Conservation (phyloP, 2,888 invertebrate species). For the Oscheius sp. region DNA sequence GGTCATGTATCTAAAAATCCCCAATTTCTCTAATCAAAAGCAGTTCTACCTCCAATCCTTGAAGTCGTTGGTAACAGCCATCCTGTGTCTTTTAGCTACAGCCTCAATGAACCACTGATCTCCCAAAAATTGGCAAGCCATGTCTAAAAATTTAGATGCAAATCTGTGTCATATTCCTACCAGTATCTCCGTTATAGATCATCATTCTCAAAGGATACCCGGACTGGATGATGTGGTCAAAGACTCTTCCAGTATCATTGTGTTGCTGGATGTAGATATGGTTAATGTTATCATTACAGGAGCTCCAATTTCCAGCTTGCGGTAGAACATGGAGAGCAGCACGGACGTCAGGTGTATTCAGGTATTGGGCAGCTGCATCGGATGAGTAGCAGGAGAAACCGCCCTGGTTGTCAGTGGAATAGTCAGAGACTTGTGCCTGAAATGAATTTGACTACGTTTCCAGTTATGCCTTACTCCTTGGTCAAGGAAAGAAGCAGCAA, state of each 20-base stretch:
- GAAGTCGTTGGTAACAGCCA: conserved; percentile 36
- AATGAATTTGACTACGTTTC: too few species aligned
- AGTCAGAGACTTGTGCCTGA: conserved; percentile 3
- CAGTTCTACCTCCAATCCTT: conserved; percentile 10
- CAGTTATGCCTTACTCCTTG: not conserved
- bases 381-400: conserved; percentile 65
- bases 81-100: conserved; percentile 40
- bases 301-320: conserved; percentile 56
- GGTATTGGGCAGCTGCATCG: conserved; percentile 52
- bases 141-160: conserved; percentile 35
- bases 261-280: conserved; percentile 49
- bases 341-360: conserved; percentile 60
- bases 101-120: conserved; percentile 57
- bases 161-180: conserved; percentile 37
- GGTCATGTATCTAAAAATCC: conserved; percentile 47
- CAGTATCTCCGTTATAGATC: conserved; percentile 63
- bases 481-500: conserved; percentile 5
- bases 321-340: conserved; percentile 64
- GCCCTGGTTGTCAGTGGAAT: conserved; percentile 65
- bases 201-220: conserved; percentile 54
- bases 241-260: conserved; percentile 61
- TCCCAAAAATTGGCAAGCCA: conserved; percentile 60
- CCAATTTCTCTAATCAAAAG: too few species aligned
- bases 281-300: conserved; percentile 46
- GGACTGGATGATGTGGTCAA: conserved; percentile 53